Base-by-base conservation (phyloP, 2,888 invertebrate genomes). In the Penaeus monodon region DNA sequence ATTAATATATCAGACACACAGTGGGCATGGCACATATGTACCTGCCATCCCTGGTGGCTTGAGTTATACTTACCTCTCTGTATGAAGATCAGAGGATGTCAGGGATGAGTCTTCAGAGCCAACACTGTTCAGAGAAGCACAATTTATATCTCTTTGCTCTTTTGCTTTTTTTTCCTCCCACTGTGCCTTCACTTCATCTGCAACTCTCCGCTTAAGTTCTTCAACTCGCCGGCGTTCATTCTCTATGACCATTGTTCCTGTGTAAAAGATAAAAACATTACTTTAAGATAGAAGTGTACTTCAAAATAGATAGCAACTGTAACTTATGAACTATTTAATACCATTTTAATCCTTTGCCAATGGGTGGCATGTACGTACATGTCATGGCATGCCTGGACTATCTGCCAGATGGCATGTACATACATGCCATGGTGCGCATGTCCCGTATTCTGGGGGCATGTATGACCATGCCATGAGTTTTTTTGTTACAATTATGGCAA, bases 161-260 rank as follows among this genome's bases (percentile, higher is more conserved):
- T 76, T 83, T 91, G 94, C 93, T 91, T 94, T 94, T 90, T 94
- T 93, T 90, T 94, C 94, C 90, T 97, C 96, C 96, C 97, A 98
- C 91, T 97, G 95, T 33, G 96, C 96, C 90, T 96, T 95, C 6
- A 97, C 97, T 92, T 98, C 97, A 92, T 97, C 96, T 91, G 97
- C 97, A 0, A 96, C 97, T 78, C 96, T 94, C 90, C 96, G 95
- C 91, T 97, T 97, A 85, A 98, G 93, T 91, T 97, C 97, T 88
- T 95, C 95, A 91, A 98, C 96, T 91, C 97, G 95, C 91, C 97
- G 95, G 68, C 97, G 94, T 92, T 98, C 97, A 92, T 97, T 96
- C 92, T 97, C 97, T 91, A 98, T 97, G 90, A 98, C 96, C 94
- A 96, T 96, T 91, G 96, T 96, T 89, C 97, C 97, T 97, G 92